Evolutionary conservation across 2,113 vertebrate species (phyloP).

Genomic region (Thunnus maccoyii): DNA sequence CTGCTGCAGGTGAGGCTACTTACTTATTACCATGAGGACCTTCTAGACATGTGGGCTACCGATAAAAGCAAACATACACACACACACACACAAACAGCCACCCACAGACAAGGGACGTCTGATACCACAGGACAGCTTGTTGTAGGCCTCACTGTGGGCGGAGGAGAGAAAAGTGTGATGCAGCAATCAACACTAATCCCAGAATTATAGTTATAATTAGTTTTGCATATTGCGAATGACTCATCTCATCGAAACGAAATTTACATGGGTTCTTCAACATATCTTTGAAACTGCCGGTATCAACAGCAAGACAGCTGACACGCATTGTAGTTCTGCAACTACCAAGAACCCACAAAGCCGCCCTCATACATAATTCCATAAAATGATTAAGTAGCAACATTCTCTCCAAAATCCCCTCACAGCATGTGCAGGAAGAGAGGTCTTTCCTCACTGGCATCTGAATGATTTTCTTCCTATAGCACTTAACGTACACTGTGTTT

Average conservation of each 20-base stretch:
- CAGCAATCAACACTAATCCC: conserved; percentile 50
- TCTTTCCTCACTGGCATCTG: conserved; percentile 29
- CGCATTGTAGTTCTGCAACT: background rate
- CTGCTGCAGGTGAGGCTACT: conserved; percentile 5
- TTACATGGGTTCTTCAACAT: conserved; percentile 14
- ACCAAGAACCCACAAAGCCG: conserved; percentile 1
- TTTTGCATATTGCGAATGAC: conserved; percentile 49
- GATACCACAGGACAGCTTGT: conserved; percentile 55
- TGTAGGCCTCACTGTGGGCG: conserved; percentile 37
- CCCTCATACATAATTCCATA: conserved; percentile 50
- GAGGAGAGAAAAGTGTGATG: conserved; percentile 49
- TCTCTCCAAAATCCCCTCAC: conserved; percentile 47
- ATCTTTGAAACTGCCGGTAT: background rate
- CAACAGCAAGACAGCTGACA: conserved; percentile 8
- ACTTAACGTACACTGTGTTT: conserved; percentile 22
- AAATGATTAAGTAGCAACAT: conserved; percentile 38
- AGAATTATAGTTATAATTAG: conserved; percentile 51
- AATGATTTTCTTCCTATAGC: conserved; percentile 5
- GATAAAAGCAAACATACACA: conserved; percentile 13
- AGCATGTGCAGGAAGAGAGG: conserved; percentile 26
- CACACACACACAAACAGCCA: conserved; percentile 18
- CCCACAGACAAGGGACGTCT: conserved; percentile 38
- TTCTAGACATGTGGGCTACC: conserved; percentile 38
- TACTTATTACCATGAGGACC: conserved; percentile 7
- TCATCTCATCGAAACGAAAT: conserved; percentile 37